These are phyloP conservation scores for Ischnura elegans DNA, from an alignment of 2,888 invertebrate species.

Conservation along the genomic window DNA sequence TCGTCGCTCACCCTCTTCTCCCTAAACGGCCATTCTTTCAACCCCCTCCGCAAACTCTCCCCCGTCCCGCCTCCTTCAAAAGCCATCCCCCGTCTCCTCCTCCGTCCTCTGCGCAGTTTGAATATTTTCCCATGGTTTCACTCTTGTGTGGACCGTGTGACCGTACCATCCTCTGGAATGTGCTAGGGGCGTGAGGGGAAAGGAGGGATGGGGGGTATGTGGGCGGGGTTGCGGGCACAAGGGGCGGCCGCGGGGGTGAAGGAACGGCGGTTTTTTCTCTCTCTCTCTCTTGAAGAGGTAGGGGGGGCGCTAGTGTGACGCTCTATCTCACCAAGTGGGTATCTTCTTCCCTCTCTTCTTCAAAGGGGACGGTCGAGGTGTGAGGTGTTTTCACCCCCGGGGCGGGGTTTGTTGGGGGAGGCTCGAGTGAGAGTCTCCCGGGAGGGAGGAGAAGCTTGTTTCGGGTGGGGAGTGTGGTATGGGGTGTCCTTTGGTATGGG, in stretches of 20 bases:
- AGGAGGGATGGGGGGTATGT: neutral
- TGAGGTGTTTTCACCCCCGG: slow-evolving; percentile 32
- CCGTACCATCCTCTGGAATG: slow-evolving; percentile 55
- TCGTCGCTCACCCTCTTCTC: slow-evolving; percentile 32
- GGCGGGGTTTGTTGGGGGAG: neutral
- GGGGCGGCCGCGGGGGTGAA: neutral
- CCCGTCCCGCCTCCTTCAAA: slow-evolving; percentile 23
- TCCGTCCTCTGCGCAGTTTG: neutral
- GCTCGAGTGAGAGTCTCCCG: neutral
- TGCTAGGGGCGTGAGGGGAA: neutral
- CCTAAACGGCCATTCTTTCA: slow-evolving; percentile 52
- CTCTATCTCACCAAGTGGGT: neutral
- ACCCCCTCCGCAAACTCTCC: neutral
- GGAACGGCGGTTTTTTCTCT: neutral
- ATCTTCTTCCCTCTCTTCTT: neutral
- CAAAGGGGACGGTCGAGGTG: neutral
- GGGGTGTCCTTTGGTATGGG: slow-evolving; percentile 35
- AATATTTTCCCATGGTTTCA: slow-evolving; percentile 65
- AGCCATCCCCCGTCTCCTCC: neutral
- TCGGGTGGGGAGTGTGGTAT: neutral
- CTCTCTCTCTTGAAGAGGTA: neutral
- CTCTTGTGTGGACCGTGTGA: slow-evolving; percentile 51
- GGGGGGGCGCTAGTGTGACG: slow-evolving; percentile 42
- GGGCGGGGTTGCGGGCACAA: neutral
- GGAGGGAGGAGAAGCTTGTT: neutral